A percentile compares a stretch with the other conserved stretches of the same genome.
These are phyloP conservation scores for Eristalis intricaria DNA, from an alignment of 2,888 invertebrate genomes.

Conservation along the genomic window DNA sequence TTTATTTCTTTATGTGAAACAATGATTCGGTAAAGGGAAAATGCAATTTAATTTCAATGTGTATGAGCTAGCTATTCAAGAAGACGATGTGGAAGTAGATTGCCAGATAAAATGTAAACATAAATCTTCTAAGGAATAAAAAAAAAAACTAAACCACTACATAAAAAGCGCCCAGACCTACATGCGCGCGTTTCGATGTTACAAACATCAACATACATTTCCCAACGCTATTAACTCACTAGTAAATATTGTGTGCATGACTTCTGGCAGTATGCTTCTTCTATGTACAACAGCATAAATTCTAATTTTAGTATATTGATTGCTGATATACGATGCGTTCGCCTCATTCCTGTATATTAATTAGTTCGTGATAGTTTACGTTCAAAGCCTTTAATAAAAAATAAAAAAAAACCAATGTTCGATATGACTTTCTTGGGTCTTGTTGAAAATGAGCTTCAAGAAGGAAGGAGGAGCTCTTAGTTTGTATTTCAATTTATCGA, in stretches of 20 bases:
- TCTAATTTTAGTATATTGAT: constrained; percentile 27
- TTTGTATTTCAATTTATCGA: not conserved
- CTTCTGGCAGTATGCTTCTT: not conserved
- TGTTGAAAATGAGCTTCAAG: not conserved
- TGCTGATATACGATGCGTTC: constrained; percentile 25
- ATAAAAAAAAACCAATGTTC: not conserved
- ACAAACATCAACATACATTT: not conserved
- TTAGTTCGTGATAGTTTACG: constrained; percentile 2
- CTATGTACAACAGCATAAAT: not conserved
- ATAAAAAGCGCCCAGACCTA: not conserved
- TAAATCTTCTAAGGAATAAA: not conserved
- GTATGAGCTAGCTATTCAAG: no score
- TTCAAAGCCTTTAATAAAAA: not conserved
- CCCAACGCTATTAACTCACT: not conserved
- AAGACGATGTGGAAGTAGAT: no score
- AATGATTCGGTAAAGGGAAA: not conserved
- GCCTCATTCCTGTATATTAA: constrained; percentile 4
- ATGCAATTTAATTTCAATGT: not conserved
- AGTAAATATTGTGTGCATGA: not conserved
- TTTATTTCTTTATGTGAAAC: not conserved
- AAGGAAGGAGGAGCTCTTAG: not conserved
- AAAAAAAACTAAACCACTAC: not conserved
- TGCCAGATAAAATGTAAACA: not conserved
- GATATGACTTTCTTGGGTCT: not conserved
- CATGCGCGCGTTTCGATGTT: not conserved